Base-by-base conservation (phyloP, 2,888 invertebrate genomes). In the Eubasilissa splendida region DNA sequence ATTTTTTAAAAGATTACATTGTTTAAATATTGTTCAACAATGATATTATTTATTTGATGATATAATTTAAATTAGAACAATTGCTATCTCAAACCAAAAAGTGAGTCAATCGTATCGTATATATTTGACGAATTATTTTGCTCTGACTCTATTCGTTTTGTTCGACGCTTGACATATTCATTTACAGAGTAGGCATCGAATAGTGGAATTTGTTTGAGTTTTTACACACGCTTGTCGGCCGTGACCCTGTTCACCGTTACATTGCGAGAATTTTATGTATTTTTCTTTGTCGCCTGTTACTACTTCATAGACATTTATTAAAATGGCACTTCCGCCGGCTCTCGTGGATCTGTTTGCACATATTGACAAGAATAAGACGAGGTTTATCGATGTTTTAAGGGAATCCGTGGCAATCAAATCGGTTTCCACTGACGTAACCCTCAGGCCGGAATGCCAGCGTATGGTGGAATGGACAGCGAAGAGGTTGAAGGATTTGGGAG, bases 361-460 rank as follows among this genome's bases (percentile, higher is more conserved):
- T 86, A 94, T 99, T 81, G 97, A 98, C 86, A 88, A 91, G 71
- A 94, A 97, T 87, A 93, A 94, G 86, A 87, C 88, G 3, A 91
- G 92, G 77, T 99, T 96, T 87, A 95, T 99, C 82, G 90, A 93
- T 71, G 93, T 93, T 83, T 90, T 99, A 80, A 92, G 92, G 78
- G 96, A 97, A 86, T 96, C 95, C 1, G 98, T 99, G 50, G 96
- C 95, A 3, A 99, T 99, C 86, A 95, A 95, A 85, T 98, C 98
- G 5, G 97, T 99, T n/a, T 99, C 99, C 42, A 95, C 96, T 86
- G 97, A 96, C 94, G 93, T 95, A 4, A 94, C 96, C 82, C 93
- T 93, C 84, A 93, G 99, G 68, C 88, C 89, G 14, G 97, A 99
- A 84, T 94, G 97, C 84, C 89, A 93, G 14, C 93, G 92, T 84